A percentile compares a stretch with the other conserved stretches of the same genome.
These are phyloP conservation scores for Podarcis cretensis DNA, from an alignment of 2,113 vertebrate genomes.

Conservation along the genomic window DNA sequence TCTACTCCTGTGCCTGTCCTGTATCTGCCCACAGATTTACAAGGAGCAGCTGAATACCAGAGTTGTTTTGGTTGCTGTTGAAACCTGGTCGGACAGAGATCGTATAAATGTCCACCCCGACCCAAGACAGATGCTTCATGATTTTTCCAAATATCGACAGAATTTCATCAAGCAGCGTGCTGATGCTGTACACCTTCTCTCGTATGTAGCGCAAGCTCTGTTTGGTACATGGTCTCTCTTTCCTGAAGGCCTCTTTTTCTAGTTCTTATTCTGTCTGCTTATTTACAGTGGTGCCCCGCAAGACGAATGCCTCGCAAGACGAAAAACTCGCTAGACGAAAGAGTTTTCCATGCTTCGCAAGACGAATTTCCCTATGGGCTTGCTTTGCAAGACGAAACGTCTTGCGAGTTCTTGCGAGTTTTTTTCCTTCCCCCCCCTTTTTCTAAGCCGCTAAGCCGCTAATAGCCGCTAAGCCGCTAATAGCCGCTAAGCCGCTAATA, in stretches of 20 bases:
- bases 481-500: no score
- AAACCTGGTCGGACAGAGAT: slow-evolving; percentile 96
- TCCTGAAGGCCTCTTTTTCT: not conserved
- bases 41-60: slow-evolving; percentile 97
- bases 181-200: slow-evolving; percentile 93
- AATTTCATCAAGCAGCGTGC: slow-evolving; percentile 89
- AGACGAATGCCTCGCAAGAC: no score
- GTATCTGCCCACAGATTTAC: slow-evolving; percentile 88
- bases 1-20: slow-evolving; percentile 82
- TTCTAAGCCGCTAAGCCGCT: no score
- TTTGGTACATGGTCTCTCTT: not conserved
- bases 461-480: no score
- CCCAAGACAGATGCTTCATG: slow-evolving; percentile 91
- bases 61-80: slow-evolving; percentile 94
- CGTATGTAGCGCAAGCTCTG: slow-evolving; percentile 77
- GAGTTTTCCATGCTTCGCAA: no score
- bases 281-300: no score
- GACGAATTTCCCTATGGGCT: no score
- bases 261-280: not conserved
- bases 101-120: slow-evolving; percentile 87
- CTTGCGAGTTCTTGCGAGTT: no score
- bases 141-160: slow-evolving; percentile 95
- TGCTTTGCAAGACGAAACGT: no score
- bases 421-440: no score
- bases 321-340: no score